These are phyloP conservation scores for Globia sparganii DNA, from an alignment of 2,888 invertebrate genomes.

Conservation along the genomic window DNA sequence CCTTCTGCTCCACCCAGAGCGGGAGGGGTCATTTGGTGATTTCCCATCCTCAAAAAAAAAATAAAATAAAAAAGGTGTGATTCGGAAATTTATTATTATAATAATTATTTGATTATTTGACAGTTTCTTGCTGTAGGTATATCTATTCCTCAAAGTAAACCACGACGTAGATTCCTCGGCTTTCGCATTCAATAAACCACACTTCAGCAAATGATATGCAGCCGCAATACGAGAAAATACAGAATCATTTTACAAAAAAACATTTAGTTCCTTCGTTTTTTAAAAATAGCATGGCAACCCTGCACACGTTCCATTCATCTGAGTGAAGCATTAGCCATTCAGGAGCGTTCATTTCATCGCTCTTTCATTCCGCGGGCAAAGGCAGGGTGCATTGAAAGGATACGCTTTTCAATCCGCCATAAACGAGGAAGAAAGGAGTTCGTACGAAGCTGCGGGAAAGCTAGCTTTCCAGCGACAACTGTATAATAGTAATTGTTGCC, in stretches of 20 bases:
- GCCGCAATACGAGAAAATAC: constrained; percentile 6
- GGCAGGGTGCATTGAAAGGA: constrained; percentile 74
- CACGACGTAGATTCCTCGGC: not conserved
- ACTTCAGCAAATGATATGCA: constrained; percentile 12
- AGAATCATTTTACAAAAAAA: constrained; percentile 14
- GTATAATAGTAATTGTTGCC: constrained; percentile 61
- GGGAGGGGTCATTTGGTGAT: too few species aligned
- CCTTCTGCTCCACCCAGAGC: too few species aligned
- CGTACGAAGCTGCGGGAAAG: constrained; percentile 44
- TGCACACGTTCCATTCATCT: constrained; percentile 69
- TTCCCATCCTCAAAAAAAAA: too few species aligned
- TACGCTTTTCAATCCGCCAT: constrained; percentile 69
- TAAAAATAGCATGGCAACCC: constrained; percentile 44
- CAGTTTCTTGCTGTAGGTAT: not conserved
- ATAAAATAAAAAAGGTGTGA: too few species aligned
- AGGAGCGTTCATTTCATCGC: constrained; percentile 72
- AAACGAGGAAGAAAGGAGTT: constrained; percentile 53
- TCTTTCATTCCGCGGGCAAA: constrained; percentile 71
- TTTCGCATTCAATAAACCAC: not conserved
- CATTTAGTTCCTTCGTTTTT: constrained; percentile 17
- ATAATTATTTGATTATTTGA: not conserved
- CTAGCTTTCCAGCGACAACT: constrained; percentile 52
- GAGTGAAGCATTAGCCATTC: constrained; percentile 77
- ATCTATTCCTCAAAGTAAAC: not conserved
- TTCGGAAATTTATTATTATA: not conserved